Base-by-base conservation (phyloP, 2,888 invertebrate genomes). In the Epistrophe grossulariae region DNA sequence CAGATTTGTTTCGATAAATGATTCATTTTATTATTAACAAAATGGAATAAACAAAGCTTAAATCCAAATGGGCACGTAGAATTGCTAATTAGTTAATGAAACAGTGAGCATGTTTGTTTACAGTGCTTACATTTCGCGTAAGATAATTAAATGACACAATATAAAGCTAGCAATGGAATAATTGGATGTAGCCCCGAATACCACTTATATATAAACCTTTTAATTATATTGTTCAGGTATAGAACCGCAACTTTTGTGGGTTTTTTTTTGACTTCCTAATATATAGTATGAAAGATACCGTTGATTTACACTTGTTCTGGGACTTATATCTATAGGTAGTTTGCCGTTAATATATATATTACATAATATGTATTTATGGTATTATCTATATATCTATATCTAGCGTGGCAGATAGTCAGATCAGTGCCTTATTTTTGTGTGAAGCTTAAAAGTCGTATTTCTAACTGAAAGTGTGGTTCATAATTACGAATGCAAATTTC, bases 71-170 rank as follows among this genome's bases (percentile, higher is more conserved):
- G 5, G 28, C 55, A 50, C 70, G 35, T 35, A 38, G 10, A 28
- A 10, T 24, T 15, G 52, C n/a, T 70, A 70, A 40, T 70, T 70
- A 55, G 6, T 68, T 38, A 52, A 40, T 24, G 17, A 52, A 70
- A 43, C 11, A 71, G 17, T 48, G 45, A 13, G 31, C 28, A 68
- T 68, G 68, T 35, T 64, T 64, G 13, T 31, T 48, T 48, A 31
- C 48, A n/a, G 35, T 35, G 50, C 50, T 68, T 50, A 38, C 9
- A 35, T 35, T 35, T 68, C 48, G 59, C 13, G 35, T 72, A 43
- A 72, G 59, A 40, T 72, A 72, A 43, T 72, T 0, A 45, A 62
- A 60, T 70, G 70, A 55, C 24, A 24, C 52, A 70, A 19, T 24
- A 52, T 52, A 24, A 70, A 55, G 55, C 28, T 40, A 55, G 55